Base-by-base conservation (phyloP, 2,797 vertebrate genomes). In the Meriones psammophilus region DNA sequence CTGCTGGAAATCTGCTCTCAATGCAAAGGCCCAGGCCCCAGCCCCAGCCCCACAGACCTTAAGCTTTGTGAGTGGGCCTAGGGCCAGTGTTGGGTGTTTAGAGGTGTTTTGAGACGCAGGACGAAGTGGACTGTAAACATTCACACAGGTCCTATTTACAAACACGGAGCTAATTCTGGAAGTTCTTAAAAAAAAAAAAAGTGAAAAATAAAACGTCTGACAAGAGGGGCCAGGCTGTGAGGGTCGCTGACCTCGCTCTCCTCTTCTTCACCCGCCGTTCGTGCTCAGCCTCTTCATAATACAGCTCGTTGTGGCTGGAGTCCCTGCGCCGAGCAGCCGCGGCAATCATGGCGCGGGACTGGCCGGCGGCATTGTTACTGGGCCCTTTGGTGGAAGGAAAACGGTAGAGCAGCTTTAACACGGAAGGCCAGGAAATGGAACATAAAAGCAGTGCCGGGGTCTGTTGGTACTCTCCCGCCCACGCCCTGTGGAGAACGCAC, bases 241-340 rank as follows among this genome's bases (percentile, higher is more conserved):
- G n/a, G 71, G 60, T 8, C 4, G 7, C 0, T 62, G 97, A 99
- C 99, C 99, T 99, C 1, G 99, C 99, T 80, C 98, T 99, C 33
- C 99, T 99, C 97, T 99, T 99, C 74, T 98, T 99, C 7, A 99
- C 99, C 50, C 99, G 98, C 80, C 99, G 99, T 54, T 99, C 99
- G 0, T 99, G 99, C 93, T 99, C 99, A 0, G 99, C 99, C 98
- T 99, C 99, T 94, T 99, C 99, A 0, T 99, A 99, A 98, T 99
- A 99, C 89, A 99, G 97, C 98, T 99, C 99, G 0, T 99, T 99
- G 98, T 99, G 99, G 46, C 99, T 99, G 7, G 98, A 99, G 98
- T 99, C 99, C 97, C 99, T 99, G 96, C 99, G 99, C n/a, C 99
- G 99, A 14, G 99, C 98, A 0, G 99, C 99, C 0, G 99, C 99